phyloP scores from a whole-genome alignment of 2,888 invertebrate genomes.

The Xanthorhoe designata region DNA sequence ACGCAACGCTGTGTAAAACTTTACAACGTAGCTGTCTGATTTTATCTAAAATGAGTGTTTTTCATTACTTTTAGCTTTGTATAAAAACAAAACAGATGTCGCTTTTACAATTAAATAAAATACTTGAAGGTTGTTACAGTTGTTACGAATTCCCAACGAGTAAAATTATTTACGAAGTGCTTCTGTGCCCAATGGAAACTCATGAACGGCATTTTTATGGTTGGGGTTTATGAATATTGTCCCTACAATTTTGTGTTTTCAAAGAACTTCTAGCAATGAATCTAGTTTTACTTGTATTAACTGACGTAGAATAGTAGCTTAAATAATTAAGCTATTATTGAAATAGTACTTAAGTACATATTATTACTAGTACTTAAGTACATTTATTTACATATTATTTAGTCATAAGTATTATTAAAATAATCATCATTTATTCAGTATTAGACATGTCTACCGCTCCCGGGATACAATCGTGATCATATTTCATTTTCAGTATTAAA shows the following conservation, averaged over 20 bases:
- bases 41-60: neutral
- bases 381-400: too few species aligned
- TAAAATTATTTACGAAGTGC: neutral
- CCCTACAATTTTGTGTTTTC: neutral
- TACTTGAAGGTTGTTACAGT: neutral
- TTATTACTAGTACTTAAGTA: too few species aligned
- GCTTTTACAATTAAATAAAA: neutral
- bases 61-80: neutral
- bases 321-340: too few species aligned
- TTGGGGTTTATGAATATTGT: neutral
- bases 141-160: neutral
- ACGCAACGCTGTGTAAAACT: too few species aligned
- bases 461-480: too few species aligned
- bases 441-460: too few species aligned
- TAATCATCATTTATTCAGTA: too few species aligned
- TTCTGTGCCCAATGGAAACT: neutral
- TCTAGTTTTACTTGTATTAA: neutral
- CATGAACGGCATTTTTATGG: neutral
- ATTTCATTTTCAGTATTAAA: too few species aligned
- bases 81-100: constrained; percentile 1
- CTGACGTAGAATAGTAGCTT: too few species aligned
- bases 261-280: neutral
- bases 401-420: too few species aligned
- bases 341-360: too few species aligned
- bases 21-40: neutral